Percentiles rank a stretch among this genome's conserved stretches.
Evolutionary conservation across 2,888 invertebrate genomes (phyloP).

Genomic region (Clusia tigrina): DNA sequence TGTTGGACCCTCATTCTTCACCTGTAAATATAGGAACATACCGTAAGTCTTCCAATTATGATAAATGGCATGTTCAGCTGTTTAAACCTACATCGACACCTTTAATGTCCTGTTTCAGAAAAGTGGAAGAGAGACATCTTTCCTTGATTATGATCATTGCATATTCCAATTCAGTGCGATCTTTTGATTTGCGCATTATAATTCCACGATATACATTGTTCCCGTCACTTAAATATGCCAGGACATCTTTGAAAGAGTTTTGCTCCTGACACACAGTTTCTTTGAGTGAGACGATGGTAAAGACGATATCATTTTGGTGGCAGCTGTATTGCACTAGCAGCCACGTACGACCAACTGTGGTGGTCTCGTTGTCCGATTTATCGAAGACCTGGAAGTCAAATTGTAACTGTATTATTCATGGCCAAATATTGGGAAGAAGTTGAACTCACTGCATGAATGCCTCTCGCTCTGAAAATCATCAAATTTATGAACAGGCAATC

Average conservation of each 20-base stretch:
- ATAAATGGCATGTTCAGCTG: no score
- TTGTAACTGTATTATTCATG: no score
- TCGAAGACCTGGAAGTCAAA: no score
- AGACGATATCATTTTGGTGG: conserved; percentile 41
- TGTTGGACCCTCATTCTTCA: no score
- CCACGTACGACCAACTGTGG: conserved; percentile 33
- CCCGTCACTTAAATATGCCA: conserved; percentile 44
- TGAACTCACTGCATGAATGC: conserved; percentile 45
- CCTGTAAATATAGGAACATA: no score
- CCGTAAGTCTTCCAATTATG: no score
- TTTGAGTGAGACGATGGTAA: conserved; percentile 41
- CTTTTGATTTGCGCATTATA: neutral
- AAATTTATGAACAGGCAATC: conserved; percentile 37
- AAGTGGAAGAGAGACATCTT: neutral
- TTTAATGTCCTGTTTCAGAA: neutral
- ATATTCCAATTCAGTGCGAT: neutral
- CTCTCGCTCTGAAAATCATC: conserved; percentile 41
- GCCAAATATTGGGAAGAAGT: no score
- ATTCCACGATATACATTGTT: neutral
- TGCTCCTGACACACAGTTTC: conserved; percentile 46
- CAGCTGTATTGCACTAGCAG: conserved; percentile 53
- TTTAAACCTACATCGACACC: no score
- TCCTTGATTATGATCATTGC: neutral
- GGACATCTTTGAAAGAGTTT: conserved; percentile 48
- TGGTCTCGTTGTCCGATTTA: no score